Percentiles rank a stretch among this genome's conserved stretches.
These are phyloP conservation scores for Ammodytes dubius DNA, from an alignment of 2,113 vertebrate species.

Conservation along the genomic window DNA sequence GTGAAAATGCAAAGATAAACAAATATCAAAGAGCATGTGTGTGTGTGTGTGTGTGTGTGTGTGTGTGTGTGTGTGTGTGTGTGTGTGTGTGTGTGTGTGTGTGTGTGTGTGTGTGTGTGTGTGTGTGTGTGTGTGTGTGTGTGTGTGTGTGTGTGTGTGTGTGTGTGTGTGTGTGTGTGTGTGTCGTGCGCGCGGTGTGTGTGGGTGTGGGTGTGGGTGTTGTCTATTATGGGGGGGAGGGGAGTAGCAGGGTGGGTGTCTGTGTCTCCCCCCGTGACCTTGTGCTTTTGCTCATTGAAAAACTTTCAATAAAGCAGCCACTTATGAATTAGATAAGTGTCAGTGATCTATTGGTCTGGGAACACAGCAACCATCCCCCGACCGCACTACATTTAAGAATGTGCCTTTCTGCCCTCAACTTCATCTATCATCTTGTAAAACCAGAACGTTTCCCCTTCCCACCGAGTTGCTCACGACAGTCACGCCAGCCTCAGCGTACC, in stretches of 20 bases:
- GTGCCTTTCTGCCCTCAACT: constrained; percentile 55
- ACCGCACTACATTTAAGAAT: constrained; percentile 68
- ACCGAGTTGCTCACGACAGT: constrained; percentile 40
- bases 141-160: background rate
- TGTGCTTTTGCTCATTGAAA: constrained; percentile 8
- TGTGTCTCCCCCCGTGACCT: constrained; percentile 51
- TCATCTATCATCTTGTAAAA: constrained; percentile 66
- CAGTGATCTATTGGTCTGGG: constrained; percentile 69
- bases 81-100: too few relatives aligned
- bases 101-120: too few relatives aligned
- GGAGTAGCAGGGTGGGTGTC: constrained; percentile 44
- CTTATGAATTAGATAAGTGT: constrained; percentile 78
- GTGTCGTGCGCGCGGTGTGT: too few relatives aligned
- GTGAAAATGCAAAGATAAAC: constrained; percentile 34
- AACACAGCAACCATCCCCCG: constrained; percentile 55
- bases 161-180: too few relatives aligned
- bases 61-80: background rate
- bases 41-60: constrained; percentile 1
- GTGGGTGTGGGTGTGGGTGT: too few relatives aligned
- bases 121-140: too few relatives aligned
- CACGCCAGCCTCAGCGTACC: constrained; percentile 13
- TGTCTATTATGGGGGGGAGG: too few relatives aligned
- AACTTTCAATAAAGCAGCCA: constrained; percentile 63
- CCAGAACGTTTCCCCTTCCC: constrained; percentile 56
- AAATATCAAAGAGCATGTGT: background rate